Evolutionary conservation across 2,797 vertebrate species (phyloP).

Genomic region (Pseudocheirus occidentalis): DNA sequence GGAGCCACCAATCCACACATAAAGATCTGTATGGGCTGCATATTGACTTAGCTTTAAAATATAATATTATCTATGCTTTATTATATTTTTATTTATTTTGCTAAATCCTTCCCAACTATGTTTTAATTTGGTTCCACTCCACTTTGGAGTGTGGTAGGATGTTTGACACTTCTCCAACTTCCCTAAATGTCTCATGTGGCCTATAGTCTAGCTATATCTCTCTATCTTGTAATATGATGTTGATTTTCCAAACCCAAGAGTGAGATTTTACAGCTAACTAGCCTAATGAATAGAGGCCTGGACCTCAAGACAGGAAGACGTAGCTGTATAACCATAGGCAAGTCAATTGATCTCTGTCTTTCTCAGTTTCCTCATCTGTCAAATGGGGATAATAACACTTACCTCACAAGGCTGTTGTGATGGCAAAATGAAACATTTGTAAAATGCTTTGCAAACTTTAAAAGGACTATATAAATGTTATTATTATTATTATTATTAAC

Average conservation of each 20-base stretch:
- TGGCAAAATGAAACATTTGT: too few relatives aligned
- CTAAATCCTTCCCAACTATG: not conserved
- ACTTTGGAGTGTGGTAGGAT: not conserved
- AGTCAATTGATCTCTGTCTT: not conserved
- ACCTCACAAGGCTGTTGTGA: too few relatives aligned
- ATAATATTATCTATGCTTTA: not conserved
- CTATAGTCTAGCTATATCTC: not conserved
- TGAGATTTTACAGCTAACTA: not conserved
- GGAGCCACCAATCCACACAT: not conserved
- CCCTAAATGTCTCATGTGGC: not conserved
- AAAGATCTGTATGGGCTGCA: not conserved
- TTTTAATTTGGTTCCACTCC: not conserved
- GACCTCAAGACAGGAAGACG: not conserved
- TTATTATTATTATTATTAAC: too few relatives aligned
- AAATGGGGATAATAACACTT: not conserved
- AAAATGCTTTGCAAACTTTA: too few relatives aligned
- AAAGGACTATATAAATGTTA: too few relatives aligned
- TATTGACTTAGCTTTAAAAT: not conserved
- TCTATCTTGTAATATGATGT: not conserved
- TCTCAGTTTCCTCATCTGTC: too few relatives aligned
- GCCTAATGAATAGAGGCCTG: not conserved
- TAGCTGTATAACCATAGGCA: not conserved
- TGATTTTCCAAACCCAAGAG: not conserved
- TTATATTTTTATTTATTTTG: not conserved
- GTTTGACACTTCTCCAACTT: not conserved